Conservation (phyloP, 2,113 vertebrate species). For the Nerophis ophidion region DNA sequence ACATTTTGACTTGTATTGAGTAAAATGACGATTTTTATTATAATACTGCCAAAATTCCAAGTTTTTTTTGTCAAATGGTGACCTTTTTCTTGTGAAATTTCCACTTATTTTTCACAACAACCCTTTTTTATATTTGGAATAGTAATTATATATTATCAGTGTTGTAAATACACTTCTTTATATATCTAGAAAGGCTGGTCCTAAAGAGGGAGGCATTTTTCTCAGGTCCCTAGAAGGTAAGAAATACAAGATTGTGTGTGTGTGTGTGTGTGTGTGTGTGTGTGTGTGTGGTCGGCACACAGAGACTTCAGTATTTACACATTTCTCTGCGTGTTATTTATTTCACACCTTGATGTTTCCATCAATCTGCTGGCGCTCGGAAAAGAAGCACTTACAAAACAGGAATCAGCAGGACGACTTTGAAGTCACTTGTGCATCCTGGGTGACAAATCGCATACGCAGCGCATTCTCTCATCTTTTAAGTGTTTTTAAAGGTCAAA, state of each 20-base stretch:
- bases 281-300: constrained; percentile 32
- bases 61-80: too few species aligned
- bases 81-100: too few species aligned
- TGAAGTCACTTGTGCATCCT: constrained; percentile 35
- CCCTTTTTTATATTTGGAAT: too few species aligned
- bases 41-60: too few species aligned
- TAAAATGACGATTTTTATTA: too few species aligned
- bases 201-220: too few species aligned
- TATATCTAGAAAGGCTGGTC: too few species aligned
- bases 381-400: constrained; percentile 50
- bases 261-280: constrained; percentile 27
- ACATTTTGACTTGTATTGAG: too few species aligned
- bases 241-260: not conserved
- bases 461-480: constrained; percentile 7
- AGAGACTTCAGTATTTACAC: constrained; percentile 62
- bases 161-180: too few species aligned
- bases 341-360: constrained; percentile 67
- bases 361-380: constrained; percentile 50
- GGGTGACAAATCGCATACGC: constrained; percentile 25
- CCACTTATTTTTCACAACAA: too few species aligned
- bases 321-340: constrained; percentile 60
- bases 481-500: constrained; percentile 11
- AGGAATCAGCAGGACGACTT: constrained; percentile 46
- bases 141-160: too few species aligned
- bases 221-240: too few species aligned